Conservation (phyloP, 2,113 vertebrate species). For the Pseudolaguvia tuberculata region DNA sequence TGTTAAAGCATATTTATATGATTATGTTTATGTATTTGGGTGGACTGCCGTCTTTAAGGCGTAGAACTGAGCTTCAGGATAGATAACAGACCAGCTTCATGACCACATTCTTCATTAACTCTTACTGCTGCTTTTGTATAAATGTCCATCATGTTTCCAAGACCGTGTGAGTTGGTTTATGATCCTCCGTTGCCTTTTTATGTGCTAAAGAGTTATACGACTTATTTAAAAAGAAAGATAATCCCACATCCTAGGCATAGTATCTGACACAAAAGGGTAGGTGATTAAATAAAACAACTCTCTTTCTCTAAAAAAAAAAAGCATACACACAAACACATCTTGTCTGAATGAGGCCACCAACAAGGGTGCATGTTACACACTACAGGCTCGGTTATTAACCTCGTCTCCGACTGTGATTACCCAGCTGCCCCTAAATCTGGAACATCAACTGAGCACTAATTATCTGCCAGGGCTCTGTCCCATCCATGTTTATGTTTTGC, state of each 20-base stretch:
- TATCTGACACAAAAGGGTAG: background rate
- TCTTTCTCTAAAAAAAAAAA: conserved; percentile 42
- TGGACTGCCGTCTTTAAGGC: conserved; percentile 57
- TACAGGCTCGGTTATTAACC: conserved; percentile 73
- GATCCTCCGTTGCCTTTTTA: background rate
- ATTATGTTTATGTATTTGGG: conserved; percentile 51
- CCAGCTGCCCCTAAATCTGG: conserved; percentile 70
- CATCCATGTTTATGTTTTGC: conserved; percentile 81
- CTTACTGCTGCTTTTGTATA: background rate
- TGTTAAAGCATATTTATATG: conserved; percentile 44
- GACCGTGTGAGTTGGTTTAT: background rate
- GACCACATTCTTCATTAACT: conserved; percentile 38
- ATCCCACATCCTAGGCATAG: background rate
- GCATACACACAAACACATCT: conserved; percentile 46
- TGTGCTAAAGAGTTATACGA: background rate
- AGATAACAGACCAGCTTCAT: conserved; percentile 63
- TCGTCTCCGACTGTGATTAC: conserved; percentile 68
- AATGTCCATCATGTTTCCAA: background rate
- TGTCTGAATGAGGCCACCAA: conserved; percentile 48
- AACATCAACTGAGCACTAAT: conserved; percentile 81
- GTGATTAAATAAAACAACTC: background rate
- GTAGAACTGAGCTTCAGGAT: conserved; percentile 65
- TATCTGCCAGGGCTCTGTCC: conserved; percentile 71
- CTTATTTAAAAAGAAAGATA: background rate
- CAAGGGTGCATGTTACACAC: conserved; percentile 63